phyloP scores from a whole-genome alignment of 2,113 vertebrate species.

The Cariama cristata region DNA sequence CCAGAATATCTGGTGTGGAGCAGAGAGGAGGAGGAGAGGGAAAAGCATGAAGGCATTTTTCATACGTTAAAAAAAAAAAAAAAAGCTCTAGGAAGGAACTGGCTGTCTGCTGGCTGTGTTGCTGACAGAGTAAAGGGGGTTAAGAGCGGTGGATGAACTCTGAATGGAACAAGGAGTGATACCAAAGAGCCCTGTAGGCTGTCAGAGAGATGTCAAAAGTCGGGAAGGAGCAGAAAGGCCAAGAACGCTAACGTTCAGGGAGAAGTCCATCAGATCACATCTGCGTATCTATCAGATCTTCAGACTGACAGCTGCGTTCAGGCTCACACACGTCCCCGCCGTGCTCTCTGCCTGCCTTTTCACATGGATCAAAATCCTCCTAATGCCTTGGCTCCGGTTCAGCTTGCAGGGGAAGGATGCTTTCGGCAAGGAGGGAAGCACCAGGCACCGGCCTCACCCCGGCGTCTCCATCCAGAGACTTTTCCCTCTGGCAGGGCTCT shows the following conservation, averaged over 20 bases:
- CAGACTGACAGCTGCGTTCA: neutral
- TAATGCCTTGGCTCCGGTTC: neutral
- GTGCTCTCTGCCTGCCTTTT: neutral
- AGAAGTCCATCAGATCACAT: neutral
- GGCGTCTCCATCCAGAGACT: neutral
- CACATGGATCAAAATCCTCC: neutral
- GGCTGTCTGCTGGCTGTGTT: neutral
- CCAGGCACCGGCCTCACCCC: neutral
- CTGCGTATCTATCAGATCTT: neutral
- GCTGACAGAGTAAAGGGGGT: constrained; percentile 21
- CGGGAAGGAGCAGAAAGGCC: neutral
- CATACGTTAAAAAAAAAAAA: neutral
- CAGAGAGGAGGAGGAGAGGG: neutral
- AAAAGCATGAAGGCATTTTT: neutral
- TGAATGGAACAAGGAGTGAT: constrained; percentile 23
- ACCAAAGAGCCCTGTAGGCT: neutral
- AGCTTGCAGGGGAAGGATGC: neutral
- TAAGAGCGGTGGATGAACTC: constrained; percentile 10
- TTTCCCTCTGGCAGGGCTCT: neutral
- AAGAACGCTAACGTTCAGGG: neutral
- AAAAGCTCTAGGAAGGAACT: neutral
- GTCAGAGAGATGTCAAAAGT: constrained; percentile 5
- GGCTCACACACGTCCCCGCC: neutral
- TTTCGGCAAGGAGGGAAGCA: neutral
- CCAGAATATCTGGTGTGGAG: constrained; percentile 5